These are phyloP conservation scores for Chouioia cunea DNA, from an alignment of 2,888 invertebrate genomes.

Conservation along the genomic window DNA sequence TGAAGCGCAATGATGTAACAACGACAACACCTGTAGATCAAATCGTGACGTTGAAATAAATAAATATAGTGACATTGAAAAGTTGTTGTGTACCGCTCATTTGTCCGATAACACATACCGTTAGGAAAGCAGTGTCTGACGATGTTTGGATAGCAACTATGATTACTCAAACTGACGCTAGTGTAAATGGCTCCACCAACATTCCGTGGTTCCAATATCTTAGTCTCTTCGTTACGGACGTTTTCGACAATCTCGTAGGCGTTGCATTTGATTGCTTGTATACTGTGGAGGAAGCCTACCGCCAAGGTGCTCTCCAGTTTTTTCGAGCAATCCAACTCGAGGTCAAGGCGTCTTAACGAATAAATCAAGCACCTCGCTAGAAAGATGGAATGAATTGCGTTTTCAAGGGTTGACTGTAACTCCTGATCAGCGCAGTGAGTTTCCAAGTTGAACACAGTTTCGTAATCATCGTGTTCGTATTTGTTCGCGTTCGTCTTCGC, in stretches of 20 bases:
- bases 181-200: conserved; percentile 70
- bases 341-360: conserved; percentile 53
- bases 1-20: conserved; percentile 61
- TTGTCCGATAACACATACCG: no score
- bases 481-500: conserved; percentile 12
- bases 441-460: conserved; percentile 63
- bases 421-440: conserved; percentile 61
- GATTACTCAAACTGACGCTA: conserved; percentile 69
- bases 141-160: conserved; percentile 69
- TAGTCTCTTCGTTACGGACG: conserved; percentile 54
- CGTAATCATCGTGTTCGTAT: conserved; percentile 61
- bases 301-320: conserved; percentile 58
- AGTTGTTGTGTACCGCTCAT: no score
- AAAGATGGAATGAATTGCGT: conserved; percentile 65
- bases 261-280: conserved; percentile 69
- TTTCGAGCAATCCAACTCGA: conserved; percentile 42
- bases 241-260: conserved; percentile 70
- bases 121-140: conserved; percentile 65
- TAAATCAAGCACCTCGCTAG: conserved; percentile 64
- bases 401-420: conserved; percentile 62
- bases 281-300: conserved; percentile 63
- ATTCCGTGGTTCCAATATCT: conserved; percentile 60
- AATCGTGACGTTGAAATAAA: conserved; percentile 5
- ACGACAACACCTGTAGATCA: conserved; percentile 59
- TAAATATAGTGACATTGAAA: neutral